Evolutionary conservation across 1,140 invertebrate genomes (phyloP).

Genomic region (Drosophila teissieri): DNA sequence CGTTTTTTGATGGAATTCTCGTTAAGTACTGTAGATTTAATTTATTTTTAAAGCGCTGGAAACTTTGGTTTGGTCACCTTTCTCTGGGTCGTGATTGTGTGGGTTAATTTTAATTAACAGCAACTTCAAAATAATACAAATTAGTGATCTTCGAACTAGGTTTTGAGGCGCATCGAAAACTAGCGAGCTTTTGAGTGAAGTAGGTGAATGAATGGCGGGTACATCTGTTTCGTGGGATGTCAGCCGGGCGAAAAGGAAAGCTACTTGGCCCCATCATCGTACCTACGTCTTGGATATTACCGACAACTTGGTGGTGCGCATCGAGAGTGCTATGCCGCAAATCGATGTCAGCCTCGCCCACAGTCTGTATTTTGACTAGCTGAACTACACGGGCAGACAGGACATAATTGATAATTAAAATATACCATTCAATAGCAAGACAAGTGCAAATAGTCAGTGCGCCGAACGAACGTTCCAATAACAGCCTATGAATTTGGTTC

Average conservation of each 20-base stretch:
- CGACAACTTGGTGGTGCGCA: conserved; percentile 50
- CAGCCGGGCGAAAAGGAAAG: conserved; percentile 23
- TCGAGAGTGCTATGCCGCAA: conserved; percentile 56
- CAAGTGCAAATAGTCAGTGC: conserved; percentile 49
- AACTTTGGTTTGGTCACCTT: background rate
- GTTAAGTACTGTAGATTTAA: no score
- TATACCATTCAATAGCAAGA: conserved; percentile 7
- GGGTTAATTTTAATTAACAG: conserved; percentile 19
- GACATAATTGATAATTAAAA: conserved; percentile 51
- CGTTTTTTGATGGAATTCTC: no score
- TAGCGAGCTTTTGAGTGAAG: conserved; percentile 20
- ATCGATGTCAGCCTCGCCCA: conserved; percentile 70
- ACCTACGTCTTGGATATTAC: conserved; percentile 70
- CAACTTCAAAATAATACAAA: conserved; percentile 24
- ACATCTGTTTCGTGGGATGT: conserved; percentile 38
- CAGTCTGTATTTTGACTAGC: conserved; percentile 81
- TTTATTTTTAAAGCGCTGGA: background rate
- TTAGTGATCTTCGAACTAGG: conserved; percentile 14
- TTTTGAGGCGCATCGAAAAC: conserved; percentile 23
- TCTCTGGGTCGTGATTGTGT: conserved; percentile 2
- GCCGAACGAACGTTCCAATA: conserved; percentile 21
- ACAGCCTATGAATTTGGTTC: conserved; percentile 17
- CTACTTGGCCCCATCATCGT: conserved; percentile 47
- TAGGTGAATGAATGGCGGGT: conserved; percentile 33
- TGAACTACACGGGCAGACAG: conserved; percentile 71